Evolutionary conservation across 2,113 vertebrate species (phyloP).

Genomic region (Perca flavescens): DNA sequence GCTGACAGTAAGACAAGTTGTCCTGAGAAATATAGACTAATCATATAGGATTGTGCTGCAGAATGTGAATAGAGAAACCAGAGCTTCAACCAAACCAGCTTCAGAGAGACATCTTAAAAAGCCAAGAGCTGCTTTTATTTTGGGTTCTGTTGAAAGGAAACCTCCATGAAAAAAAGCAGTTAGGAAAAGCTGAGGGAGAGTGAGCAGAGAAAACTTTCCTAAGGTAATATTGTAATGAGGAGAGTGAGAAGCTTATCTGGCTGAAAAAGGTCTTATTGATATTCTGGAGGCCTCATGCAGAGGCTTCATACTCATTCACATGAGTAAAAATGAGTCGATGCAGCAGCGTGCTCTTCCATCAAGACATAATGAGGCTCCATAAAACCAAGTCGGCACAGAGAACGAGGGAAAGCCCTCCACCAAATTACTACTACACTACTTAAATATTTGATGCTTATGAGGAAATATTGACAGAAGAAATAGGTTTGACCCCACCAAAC

Average conservation of each 20-base stretch:
- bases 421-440: conserved; percentile 19
- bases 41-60: conserved; percentile 29
- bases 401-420: conserved; percentile 6
- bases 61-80: conserved; percentile 37
- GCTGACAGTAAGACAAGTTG: conserved; percentile 28
- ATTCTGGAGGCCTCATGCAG: conserved; percentile 61
- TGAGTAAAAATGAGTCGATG: conserved; percentile 61
- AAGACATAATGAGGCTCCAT: conserved; percentile 48
- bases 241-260: conserved; percentile 48
- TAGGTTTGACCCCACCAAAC: neutral
- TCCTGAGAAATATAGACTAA: conserved; percentile 52
- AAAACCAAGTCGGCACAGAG: conserved; percentile 26
- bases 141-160: conserved; percentile 27
- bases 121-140: conserved; percentile 31
- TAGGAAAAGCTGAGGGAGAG: conserved; percentile 5
- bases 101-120: conserved; percentile 24
- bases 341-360: conserved; percentile 31
- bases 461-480: conserved; percentile 24
- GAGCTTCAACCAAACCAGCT: conserved; percentile 28
- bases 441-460: conserved; percentile 6
- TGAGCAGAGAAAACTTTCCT: conserved; percentile 50
- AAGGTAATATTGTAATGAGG: conserved; percentile 53
- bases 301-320: conserved; percentile 61
- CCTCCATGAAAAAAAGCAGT: conserved; percentile 8
- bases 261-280: conserved; percentile 66